These are phyloP conservation scores for Conchocele bisecta DNA, from an alignment of 2,888 invertebrate species.

Conservation along the genomic window DNA sequence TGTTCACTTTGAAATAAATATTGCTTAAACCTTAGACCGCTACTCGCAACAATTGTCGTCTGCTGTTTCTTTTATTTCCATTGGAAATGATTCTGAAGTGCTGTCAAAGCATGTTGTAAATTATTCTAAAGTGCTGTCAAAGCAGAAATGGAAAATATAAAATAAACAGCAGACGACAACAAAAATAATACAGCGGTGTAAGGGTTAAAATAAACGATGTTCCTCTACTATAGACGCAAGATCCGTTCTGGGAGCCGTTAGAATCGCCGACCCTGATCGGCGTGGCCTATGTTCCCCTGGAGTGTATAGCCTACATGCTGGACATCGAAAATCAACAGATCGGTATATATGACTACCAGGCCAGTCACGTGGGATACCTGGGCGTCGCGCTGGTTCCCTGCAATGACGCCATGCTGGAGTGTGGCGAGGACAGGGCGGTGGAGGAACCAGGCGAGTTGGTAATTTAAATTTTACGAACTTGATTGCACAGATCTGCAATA, in stretches of 20 bases:
- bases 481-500: not conserved
- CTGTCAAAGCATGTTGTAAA: too few species aligned
- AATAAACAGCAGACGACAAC: too few species aligned
- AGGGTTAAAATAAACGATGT: not conserved
- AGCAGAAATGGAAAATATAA: too few species aligned
- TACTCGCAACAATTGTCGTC: too few species aligned
- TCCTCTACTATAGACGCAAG: conserved; percentile 28
- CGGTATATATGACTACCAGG: conserved; percentile 49
- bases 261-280: conserved; percentile 50
- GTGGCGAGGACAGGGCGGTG: conserved; percentile 31
- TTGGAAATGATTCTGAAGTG: too few species aligned
- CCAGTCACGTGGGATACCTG: conserved; percentile 35
- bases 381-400: conserved; percentile 41
- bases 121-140: too few species aligned
- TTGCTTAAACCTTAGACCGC: too few species aligned
- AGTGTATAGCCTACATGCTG: conserved; percentile 48
- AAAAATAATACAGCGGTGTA: too few species aligned
- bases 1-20: too few species aligned
- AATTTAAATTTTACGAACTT: not conserved
- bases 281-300: conserved; percentile 37
- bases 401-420: conserved; percentile 18
- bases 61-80: too few species aligned
- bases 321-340: conserved; percentile 45
- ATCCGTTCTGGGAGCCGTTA: conserved; percentile 52
- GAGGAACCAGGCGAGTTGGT: conserved; percentile 48